Evolutionary conservation across 2,797 vertebrate genomes (phyloP).

Genomic region (Anguilla anguilla): DNA sequence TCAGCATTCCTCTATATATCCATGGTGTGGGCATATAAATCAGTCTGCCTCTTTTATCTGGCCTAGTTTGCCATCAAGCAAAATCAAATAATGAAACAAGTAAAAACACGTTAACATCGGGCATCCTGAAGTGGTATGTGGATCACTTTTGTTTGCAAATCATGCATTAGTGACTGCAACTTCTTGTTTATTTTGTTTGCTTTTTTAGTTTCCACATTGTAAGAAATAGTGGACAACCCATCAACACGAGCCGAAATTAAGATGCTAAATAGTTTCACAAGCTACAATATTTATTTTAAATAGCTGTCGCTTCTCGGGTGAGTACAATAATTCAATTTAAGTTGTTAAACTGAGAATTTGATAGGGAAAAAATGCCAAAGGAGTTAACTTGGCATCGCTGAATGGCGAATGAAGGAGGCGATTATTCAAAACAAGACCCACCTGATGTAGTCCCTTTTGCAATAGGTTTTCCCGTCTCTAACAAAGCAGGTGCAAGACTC

Average conservation of each 20-base stretch:
- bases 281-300: not conserved
- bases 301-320: not conserved
- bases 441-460: conserved; percentile 97
- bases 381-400: not conserved
- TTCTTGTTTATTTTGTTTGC: not conserved
- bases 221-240: not conserved
- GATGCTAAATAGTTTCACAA: not conserved
- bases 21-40: not conserved
- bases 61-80: not conserved
- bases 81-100: not conserved
- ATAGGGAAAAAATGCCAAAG: not conserved
- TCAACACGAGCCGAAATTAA: not conserved
- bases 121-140: not conserved
- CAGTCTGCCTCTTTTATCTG: too few relatives aligned
- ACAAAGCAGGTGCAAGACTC: conserved; percentile 97
- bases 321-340: not conserved
- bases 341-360: not conserved
- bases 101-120: not conserved
- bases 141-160: not conserved
- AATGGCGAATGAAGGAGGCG: not conserved
- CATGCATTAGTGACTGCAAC: not conserved
- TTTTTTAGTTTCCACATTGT: not conserved
- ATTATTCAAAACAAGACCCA: conserved; percentile 57
- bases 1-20: not conserved
- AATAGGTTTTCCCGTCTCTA: conserved; percentile 94